Base-by-base conservation (phyloP, 1,140 invertebrate genomes). In the Eueides isabella region DNA sequence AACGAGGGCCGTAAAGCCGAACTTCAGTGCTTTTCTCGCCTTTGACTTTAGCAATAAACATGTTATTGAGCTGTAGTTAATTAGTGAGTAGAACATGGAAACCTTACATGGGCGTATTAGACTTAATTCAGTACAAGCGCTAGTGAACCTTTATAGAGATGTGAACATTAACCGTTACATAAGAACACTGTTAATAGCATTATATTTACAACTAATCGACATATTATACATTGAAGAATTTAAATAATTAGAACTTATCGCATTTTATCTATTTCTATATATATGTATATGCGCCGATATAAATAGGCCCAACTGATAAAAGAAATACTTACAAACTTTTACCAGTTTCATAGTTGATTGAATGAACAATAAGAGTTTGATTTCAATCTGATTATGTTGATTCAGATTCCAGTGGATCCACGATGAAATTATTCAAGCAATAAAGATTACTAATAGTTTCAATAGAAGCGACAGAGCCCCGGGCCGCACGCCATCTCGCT, bases 401-500 rank as follows among this genome's bases (percentile, higher is more conserved):
- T 70, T 38, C 72, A 72, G 72, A 74, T 67, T 77, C 72, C 38
- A 74, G 69, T 74, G 66, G 68, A 77, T 74, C 44, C 68, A 73
- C 72, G 77, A 77, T 79, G 64, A 72, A 78, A 82, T 82, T 80
- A 79, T 78, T 77, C 69, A 70, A 69, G 74, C 74, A 79, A 76
- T 77, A 74, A 79, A 76, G 76, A 76, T 79, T 81, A 80, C 81
- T 85, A 87, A 85, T 82, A 81, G 82, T 80, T 82, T 83, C 78
- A 82, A 83, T 80, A 81, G 77, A 80, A 78, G 72, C 78, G 79
- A 78, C 82, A 82, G 72, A 70, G 80, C 76, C 74, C 82, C 67
- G 67, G 55, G 63, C 70, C 69, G 80, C 85, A 83, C 85, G 85
- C 85, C 81, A 89, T 86, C 80, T 89, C 80, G 84, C 87, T 89